Conservation (phyloP, 2,797 vertebrate genomes). For the Poeciliopsis gracilis region DNA sequence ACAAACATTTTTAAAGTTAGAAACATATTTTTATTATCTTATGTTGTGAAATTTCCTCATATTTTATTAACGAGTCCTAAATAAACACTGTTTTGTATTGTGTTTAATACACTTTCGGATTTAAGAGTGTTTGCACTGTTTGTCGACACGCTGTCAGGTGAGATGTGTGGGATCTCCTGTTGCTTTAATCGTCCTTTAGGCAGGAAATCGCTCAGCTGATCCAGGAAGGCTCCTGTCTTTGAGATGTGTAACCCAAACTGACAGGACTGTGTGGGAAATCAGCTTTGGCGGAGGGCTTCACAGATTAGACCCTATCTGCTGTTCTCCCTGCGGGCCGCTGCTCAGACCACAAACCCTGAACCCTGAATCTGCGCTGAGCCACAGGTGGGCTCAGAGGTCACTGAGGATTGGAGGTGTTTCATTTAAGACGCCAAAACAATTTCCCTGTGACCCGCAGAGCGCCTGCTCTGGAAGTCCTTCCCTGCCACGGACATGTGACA, state of each 20-base stretch:
- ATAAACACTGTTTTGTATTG: not conserved
- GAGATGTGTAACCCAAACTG: conserved; percentile 76
- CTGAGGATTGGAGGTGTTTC: conserved; percentile 78
- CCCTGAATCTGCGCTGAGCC: conserved; percentile 33
- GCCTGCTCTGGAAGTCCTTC: conserved; percentile 61
- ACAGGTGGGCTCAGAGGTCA: conserved; percentile 55
- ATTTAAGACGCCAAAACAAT: conserved; percentile 79
- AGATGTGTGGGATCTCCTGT: conserved; percentile 49
- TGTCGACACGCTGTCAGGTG: conserved; percentile 3
- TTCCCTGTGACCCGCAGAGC: conserved; percentile 53
- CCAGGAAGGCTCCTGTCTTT: conserved; percentile 66
- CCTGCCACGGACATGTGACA: conserved; percentile 64
- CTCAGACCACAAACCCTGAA: conserved; percentile 51
- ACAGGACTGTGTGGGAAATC: conserved; percentile 71
- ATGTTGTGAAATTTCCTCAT: not conserved
- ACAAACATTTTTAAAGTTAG: no score
- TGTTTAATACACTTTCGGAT: not conserved
- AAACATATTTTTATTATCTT: not conserved
- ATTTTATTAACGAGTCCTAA: not conserved
- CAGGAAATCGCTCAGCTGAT: conserved; percentile 32
- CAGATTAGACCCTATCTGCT: conserved; percentile 68
- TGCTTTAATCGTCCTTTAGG: conserved; percentile 54
- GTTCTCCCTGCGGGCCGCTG: conserved; percentile 33
- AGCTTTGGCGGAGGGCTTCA: conserved; percentile 61
- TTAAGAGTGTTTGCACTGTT: conserved; percentile 1